Evolutionary conservation across 2,888 invertebrate species (phyloP).

Genomic region (Thera britannica): DNA sequence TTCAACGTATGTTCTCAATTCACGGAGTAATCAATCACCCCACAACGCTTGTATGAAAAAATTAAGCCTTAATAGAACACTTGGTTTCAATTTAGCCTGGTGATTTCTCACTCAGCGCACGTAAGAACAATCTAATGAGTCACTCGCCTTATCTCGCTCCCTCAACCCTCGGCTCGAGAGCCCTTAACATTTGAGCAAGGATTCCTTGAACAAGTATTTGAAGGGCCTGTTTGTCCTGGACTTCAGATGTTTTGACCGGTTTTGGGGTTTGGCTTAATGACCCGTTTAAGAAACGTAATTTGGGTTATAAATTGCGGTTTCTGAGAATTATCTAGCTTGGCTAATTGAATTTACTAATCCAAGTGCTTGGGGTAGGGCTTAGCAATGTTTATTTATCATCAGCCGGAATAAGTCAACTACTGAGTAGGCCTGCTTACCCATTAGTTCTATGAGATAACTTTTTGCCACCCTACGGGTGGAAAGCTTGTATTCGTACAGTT

Average conservation of each 20-base stretch:
- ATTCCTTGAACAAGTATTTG: slow-evolving; percentile 46
- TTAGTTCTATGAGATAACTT: too few relatives aligned
- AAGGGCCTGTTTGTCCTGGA: slow-evolving; percentile 46
- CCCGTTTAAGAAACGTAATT: slow-evolving; percentile 5
- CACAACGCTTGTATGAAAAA: too few relatives aligned
- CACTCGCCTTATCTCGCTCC: slow-evolving; percentile 31
- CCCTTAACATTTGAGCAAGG: slow-evolving; percentile 49
- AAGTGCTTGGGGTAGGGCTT: neutral
- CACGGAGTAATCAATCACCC: too few relatives aligned
- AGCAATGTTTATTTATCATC: neutral
- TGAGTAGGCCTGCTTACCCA: too few relatives aligned
- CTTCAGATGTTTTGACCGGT: slow-evolving; percentile 35
- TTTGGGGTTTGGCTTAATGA: slow-evolving; percentile 9
- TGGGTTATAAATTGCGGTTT: neutral
- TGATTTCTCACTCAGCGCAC: slow-evolving; percentile 15
- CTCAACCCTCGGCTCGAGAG: slow-evolving; percentile 35
- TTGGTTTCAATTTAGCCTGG: slow-evolving; percentile 1
- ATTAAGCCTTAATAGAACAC: neutral
- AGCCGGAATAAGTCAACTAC: neutral
- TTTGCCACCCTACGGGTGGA: too few relatives aligned
- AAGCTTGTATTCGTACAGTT: too few relatives aligned
- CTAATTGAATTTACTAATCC: neutral
- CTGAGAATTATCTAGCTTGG: neutral
- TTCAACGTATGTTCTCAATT: too few relatives aligned
- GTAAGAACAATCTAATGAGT: slow-evolving; percentile 33